Conservation (phyloP, 2,888 invertebrate genomes). For the Nyleta sp. region DNA sequence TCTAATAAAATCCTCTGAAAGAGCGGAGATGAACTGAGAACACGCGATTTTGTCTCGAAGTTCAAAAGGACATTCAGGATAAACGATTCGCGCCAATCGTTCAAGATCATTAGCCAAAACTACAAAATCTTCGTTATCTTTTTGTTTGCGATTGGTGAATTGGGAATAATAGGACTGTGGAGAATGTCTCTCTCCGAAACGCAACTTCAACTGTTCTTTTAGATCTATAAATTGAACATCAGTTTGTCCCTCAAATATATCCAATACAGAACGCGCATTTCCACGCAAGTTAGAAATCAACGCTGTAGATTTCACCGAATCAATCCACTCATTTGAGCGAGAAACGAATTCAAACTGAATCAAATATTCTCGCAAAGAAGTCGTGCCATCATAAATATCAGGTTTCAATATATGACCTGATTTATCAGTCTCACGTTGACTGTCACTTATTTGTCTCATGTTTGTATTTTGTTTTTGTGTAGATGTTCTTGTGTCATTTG, state of each 20-base stretch:
- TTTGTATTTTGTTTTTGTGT: too few relatives aligned
- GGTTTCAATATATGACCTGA: too few relatives aligned
- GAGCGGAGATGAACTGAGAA: constrained; percentile 7
- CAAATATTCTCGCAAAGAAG: constrained; percentile 2
- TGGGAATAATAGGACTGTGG: background rate
- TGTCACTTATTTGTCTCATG: too few relatives aligned
- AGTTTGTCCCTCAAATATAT: background rate
- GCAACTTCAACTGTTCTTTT: background rate
- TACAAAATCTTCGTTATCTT: constrained; percentile 3
- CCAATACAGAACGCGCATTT: constrained; percentile 8
- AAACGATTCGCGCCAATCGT: background rate
- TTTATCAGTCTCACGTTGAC: too few relatives aligned
- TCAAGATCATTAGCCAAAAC: constrained; percentile 1
- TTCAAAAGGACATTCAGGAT: constrained; percentile 11
- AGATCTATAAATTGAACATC: background rate
- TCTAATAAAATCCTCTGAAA: background rate
- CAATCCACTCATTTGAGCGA: background rate
- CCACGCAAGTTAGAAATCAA: constrained; percentile 25
- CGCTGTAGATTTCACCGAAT: background rate
- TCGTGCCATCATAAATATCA: background rate
- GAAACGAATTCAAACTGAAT: constrained; percentile 20
- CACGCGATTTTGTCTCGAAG: constrained; percentile 16
- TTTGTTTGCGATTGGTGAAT: background rate
- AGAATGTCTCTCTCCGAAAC: background rate
- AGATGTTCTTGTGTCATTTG: too few relatives aligned